phyloP scores from a whole-genome alignment of 1,140 invertebrate species.

The Oscheius sp. region DNA sequence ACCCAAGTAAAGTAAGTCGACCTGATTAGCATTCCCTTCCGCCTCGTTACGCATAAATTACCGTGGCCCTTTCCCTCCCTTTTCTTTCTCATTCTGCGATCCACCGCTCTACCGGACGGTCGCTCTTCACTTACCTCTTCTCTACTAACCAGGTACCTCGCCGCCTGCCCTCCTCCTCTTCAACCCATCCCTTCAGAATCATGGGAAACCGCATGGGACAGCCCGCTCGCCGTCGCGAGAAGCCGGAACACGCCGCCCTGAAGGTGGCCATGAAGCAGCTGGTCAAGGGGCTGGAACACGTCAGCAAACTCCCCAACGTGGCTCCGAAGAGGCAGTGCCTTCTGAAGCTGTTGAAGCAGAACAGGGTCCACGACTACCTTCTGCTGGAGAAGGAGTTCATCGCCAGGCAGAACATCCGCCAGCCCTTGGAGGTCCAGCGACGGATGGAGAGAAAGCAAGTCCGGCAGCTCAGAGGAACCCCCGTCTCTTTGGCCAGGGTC shows the following conservation, averaged over 20 bases:
- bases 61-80: no score
- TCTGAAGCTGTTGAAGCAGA: conserved; percentile 44
- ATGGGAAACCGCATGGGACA: conserved; percentile 20
- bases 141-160: no score
- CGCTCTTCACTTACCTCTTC: no score
- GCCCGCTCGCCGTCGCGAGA: conserved; percentile 29
- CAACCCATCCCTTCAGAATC: no score
- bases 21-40: no score
- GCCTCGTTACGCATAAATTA: no score
- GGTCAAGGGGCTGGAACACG: conserved; percentile 35
- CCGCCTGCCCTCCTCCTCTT: no score
- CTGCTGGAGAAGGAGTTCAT: conserved; percentile 47
- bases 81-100: no score
- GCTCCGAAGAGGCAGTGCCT: conserved; percentile 45
- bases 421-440: conserved; percentile 5
- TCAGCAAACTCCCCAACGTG: conserved; percentile 43
- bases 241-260: conserved; percentile 44
- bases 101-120: no score
- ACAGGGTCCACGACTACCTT: conserved; percentile 48
- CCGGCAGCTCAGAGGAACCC: conserved; percentile 44
- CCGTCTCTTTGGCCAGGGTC: conserved; percentile 45
- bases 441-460: conserved; percentile 36
- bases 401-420: conserved; percentile 14
- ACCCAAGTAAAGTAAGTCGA: no score
- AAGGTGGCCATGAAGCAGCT: conserved; percentile 44